phyloP scores from a whole-genome alignment of 2,888 invertebrate genomes.

The Spilosoma lubricipeda region DNA sequence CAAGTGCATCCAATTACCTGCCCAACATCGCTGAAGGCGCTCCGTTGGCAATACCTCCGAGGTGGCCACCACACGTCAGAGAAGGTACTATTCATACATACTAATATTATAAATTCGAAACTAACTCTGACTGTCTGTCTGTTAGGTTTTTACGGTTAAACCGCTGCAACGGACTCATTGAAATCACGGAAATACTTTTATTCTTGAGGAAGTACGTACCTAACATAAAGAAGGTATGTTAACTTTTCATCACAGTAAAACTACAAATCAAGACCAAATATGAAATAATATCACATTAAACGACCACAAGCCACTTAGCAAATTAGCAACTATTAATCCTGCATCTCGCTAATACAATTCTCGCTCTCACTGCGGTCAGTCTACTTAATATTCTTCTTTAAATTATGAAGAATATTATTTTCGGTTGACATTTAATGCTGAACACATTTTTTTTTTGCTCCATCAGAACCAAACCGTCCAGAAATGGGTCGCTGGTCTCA shows the following conservation, averaged over 20 bases:
- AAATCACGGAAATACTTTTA: too few relatives aligned
- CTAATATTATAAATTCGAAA: too few relatives aligned
- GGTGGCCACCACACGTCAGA: slow-evolving; percentile 77
- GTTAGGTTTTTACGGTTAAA: too few relatives aligned
- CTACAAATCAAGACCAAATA: not conserved
- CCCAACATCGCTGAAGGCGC: slow-evolving; percentile 83
- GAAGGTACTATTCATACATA: slow-evolving; percentile 62
- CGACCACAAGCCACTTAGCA: not conserved
- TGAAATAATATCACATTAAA: not conserved
- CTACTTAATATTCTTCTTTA: not conserved
- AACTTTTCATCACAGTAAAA: not conserved
- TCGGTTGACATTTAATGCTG: too few relatives aligned
- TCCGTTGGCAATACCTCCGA: slow-evolving; percentile 72
- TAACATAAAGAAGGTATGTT: not conserved
- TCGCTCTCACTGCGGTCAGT: not conserved
- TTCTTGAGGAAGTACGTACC: too few relatives aligned
- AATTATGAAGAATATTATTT: not conserved
- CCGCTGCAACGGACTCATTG: too few relatives aligned
- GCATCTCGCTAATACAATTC: not conserved
- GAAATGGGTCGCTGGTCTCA: slow-evolving; percentile 90
- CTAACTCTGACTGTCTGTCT: too few relatives aligned
- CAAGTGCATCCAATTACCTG: slow-evolving; percentile 71
- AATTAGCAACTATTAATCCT: not conserved
- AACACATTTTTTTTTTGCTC: not conserved
- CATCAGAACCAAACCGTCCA: slow-evolving; percentile 64